phyloP scores from a whole-genome alignment of 2,113 vertebrate species.

The Progne subis region DNA sequence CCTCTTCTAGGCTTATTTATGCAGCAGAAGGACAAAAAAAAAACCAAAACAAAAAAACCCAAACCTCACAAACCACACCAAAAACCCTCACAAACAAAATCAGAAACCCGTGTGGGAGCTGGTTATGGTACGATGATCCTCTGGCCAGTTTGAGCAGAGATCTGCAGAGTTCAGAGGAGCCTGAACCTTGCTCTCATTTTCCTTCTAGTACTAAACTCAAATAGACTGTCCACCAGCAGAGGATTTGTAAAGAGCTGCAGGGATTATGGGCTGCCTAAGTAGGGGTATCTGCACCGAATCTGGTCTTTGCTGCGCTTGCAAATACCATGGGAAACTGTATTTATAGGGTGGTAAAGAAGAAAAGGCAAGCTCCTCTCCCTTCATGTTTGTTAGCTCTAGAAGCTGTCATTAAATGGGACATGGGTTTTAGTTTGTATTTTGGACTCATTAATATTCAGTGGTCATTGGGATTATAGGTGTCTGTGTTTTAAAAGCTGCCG shows the following conservation, averaged over 20 bases:
- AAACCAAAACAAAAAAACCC: too few relatives aligned
- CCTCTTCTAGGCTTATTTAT: not conserved
- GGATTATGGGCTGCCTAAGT: not conserved
- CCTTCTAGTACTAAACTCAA: not conserved
- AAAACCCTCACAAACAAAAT: not conserved
- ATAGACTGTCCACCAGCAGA: not conserved
- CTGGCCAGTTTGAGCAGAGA: not conserved
- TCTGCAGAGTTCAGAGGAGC: not conserved
- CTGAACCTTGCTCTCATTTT: not conserved
- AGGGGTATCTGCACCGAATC: not conserved
- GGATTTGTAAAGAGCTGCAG: not conserved
- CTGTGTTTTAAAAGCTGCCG: not conserved
- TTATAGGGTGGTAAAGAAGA: not conserved
- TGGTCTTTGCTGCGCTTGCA: not conserved
- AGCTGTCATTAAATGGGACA: not conserved
- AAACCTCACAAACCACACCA: not conserved
- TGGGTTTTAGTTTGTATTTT: not conserved
- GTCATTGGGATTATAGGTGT: not conserved
- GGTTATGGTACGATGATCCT: accelerated
- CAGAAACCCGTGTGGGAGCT: not conserved
- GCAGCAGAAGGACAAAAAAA: not conserved
- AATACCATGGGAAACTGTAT: not conserved
- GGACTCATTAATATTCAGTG: not conserved
- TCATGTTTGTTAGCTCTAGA: not conserved
- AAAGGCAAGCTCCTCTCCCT: not conserved